These are phyloP conservation scores for Pseudolaguvia tuberculata DNA, from an alignment of 2,113 vertebrate genomes.

Conservation along the genomic window DNA sequence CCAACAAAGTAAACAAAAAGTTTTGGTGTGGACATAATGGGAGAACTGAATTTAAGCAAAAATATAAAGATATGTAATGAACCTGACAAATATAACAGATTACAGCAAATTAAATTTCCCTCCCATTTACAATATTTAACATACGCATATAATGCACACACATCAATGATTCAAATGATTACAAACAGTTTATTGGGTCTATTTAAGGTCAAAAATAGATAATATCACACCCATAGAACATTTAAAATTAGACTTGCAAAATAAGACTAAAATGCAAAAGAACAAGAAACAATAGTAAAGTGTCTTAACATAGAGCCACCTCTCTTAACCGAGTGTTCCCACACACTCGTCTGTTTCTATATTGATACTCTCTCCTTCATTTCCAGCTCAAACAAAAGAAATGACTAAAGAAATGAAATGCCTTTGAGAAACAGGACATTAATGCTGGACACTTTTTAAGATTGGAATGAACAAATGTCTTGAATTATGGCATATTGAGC, in stretches of 20 bases:
- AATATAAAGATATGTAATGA: too few relatives aligned
- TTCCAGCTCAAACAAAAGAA: neutral
- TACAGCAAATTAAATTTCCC: too few relatives aligned
- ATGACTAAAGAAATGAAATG: neutral
- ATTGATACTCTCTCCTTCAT: neutral
- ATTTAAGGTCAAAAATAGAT: conserved; percentile 29
- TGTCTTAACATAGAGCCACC: neutral
- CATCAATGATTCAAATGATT: neutral
- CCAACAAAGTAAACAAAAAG: too few relatives aligned
- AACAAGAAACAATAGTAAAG: neutral
- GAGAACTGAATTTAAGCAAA: too few relatives aligned
- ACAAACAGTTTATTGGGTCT: conserved; percentile 45
- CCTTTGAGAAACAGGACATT: neutral
- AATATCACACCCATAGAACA: neutral
- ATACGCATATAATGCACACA: too few relatives aligned
- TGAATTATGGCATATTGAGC: neutral
- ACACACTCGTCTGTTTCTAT: neutral
- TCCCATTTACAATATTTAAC: too few relatives aligned
- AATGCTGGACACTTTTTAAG: neutral
- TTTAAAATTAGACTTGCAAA: neutral
- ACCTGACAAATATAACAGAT: too few relatives aligned
- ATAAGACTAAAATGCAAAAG: neutral
- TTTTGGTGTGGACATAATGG: too few relatives aligned
- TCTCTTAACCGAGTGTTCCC: neutral
- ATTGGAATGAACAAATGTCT: conserved; percentile 19